Evolutionary conservation across 2,113 vertebrate genomes (phyloP).

Genomic region (Chaenocephalus aceratus): DNA sequence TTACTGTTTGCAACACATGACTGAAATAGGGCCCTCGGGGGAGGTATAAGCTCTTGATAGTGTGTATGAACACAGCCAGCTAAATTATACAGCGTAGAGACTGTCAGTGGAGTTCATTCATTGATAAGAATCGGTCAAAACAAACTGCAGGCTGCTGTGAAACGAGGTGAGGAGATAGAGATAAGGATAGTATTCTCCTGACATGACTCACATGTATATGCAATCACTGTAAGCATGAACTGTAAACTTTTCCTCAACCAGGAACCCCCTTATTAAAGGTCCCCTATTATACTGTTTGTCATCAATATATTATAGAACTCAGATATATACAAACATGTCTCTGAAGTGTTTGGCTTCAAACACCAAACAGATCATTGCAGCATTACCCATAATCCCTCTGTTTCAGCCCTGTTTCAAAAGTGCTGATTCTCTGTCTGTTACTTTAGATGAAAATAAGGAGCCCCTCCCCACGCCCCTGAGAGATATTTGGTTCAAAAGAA

Average conservation of each 20-base stretch:
- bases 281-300: too few species aligned
- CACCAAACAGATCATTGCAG: too few species aligned
- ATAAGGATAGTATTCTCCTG: constrained; percentile 13
- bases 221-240: background rate
- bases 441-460: too few species aligned
- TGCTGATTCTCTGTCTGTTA: too few species aligned
- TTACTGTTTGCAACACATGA: constrained; percentile 63
- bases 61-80: constrained; percentile 31
- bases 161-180: constrained; percentile 26
- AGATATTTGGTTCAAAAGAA: too few species aligned
- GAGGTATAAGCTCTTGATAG: constrained; percentile 22
- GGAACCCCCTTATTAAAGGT: too few species aligned
- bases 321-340: too few species aligned
- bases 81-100: constrained; percentile 34
- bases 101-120: background rate
- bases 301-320: too few species aligned
- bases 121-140: constrained; percentile 46
- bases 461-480: too few species aligned
- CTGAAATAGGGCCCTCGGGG: constrained; percentile 47
- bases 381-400: too few species aligned
- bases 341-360: too few species aligned
- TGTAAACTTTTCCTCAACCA: background rate
- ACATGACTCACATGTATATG: constrained; percentile 15
- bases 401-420: too few species aligned
- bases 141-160: constrained; percentile 25